Base-by-base conservation (phyloP, 2,888 invertebrate genomes). In the Clivina fossor region DNA sequence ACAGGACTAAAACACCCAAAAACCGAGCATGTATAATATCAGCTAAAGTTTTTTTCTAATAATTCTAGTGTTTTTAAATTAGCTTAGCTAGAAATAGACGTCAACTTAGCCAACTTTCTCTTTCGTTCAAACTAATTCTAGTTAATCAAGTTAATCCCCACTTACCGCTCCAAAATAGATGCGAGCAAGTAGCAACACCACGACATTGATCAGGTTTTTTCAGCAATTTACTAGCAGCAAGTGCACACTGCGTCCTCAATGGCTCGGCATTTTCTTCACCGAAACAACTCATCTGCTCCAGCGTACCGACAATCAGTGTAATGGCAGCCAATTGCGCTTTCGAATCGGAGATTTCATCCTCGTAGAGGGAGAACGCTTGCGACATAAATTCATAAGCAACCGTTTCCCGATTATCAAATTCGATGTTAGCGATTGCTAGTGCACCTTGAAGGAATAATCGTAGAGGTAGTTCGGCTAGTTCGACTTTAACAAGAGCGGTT, bases 141-240 rank as follows among this genome's bases (percentile, higher is more conserved):
- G n/a, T n/a, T n/a, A n/a, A n/a, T n/a, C n/a, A n/a, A n/a, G n/a
- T n/a, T n/a, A n/a, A n/a, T n/a, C n/a, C n/a, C n/a, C 20, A 33
- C 47, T 88, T 85, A 11, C 91, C 93, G 61, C 93, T 93, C 99
- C 99, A 99, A 78, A 97, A 99, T 58, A 99, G 82, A 72, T 97
- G 94, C 0, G 98, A 91, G 71, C 95, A 95, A 0, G 90, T 83
- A 0, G 92, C 90, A 0, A 97, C 94, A 0, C 93, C 97, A 30
- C 97, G 80, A 66, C 96, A 96, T 72, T 99, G 99, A 76, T 99
- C 99, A 0, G 97, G 96, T 68, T 99, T 99, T 76, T 98, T 95
- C 20, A 99, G 79, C 63, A 99, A 78, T 70, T 96, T 96, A 60
- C 95, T 91, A 4, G 97, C 96, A 1, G 97, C 96, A 40, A 97